Evolutionary conservation across 2,797 vertebrate genomes (phyloP).

Genomic region (Sciurus carolinensis): DNA sequence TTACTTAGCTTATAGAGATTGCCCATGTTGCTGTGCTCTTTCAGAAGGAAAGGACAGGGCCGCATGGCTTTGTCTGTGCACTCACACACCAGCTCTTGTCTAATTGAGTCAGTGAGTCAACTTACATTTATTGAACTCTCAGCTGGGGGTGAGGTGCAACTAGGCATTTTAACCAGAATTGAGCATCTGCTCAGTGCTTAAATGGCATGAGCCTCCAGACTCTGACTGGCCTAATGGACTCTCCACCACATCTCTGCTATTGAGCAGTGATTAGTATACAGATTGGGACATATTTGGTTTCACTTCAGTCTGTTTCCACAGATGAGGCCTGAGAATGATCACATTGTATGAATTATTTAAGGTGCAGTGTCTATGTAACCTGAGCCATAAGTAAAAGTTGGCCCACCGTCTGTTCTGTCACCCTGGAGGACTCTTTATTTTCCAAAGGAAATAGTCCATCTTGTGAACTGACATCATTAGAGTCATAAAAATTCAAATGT

Average conservation of each 20-base stretch:
- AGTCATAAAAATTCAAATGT: conserved; percentile 74
- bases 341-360: conserved; percentile 89
- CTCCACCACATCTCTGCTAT: conserved; percentile 81
- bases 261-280: conserved; percentile 85
- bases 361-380: conserved; percentile 86
- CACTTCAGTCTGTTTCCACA: conserved; percentile 87
- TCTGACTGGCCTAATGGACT: conserved; percentile 79
- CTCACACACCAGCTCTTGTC: conserved; percentile 8
- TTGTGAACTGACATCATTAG: conserved; percentile 82
- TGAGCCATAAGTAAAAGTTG: conserved; percentile 86
- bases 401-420: conserved; percentile 85
- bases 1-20: neutral
- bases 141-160: conserved; percentile 24
- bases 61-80: conserved; percentile 54
- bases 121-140: conserved; percentile 62
- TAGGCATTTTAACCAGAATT: conserved; percentile 76
- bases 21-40: neutral
- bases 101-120: conserved; percentile 73
- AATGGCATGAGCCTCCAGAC: conserved; percentile 61
- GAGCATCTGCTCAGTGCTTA: conserved; percentile 83
- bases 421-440: conserved; percentile 84
- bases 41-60: conserved; percentile 26
- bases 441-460: conserved; percentile 71
- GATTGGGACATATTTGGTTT: conserved; percentile 89
- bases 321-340: conserved; percentile 88